Base-by-base conservation (phyloP, 1,140 invertebrate species). In the Luehdorfia chinensis region DNA sequence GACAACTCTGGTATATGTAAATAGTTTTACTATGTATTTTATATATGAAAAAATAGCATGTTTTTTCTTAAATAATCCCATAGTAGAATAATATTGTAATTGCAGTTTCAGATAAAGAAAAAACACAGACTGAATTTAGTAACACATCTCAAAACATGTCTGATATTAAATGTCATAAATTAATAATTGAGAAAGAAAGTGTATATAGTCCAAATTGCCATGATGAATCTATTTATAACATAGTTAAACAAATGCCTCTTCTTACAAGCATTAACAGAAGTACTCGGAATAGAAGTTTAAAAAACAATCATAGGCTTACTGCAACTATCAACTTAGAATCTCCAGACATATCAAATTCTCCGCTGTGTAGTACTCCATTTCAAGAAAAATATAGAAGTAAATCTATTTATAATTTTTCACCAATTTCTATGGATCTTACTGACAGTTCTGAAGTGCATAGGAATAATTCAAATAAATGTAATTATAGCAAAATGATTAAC, bases 31-130 rank as follows among this genome's bases (percentile, higher is more conserved):
- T n/a, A n/a, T n/a, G n/a, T n/a, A n/a, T n/a, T n/a, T n/a, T n/a
- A n/a, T n/a, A n/a, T n/a, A n/a, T n/a, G n/a, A n/a, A n/a, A n/a
- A n/a, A n/a, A n/a, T n/a, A n/a, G n/a, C n/a, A n/a, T n/a, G n/a
- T n/a, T n/a, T n/a, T n/a, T n/a, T n/a, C n/a, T n/a, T n/a, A n/a
- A n/a, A n/a, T n/a, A n/a, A n/a, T n/a, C n/a, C n/a, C n/a, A n/a
- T n/a, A n/a, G n/a, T n/a, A n/a, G n/a, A n/a, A n/a, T n/a, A n/a
- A 37, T 19, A 11, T 27, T 50, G 52, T 28, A 43, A 68, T 74
- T 48, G 49, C n/a, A 81, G 80, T 68, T 48, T 78, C 70, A 28
- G 67, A 76, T 18, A 81, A 84, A 59, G 80, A 80, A 66, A 84
- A 81, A 34, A 51, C 59, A 13, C 36, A 28, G 13, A 9, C 13